Conservation (phyloP, 2,888 invertebrate genomes). For the Tipula confusa region DNA sequence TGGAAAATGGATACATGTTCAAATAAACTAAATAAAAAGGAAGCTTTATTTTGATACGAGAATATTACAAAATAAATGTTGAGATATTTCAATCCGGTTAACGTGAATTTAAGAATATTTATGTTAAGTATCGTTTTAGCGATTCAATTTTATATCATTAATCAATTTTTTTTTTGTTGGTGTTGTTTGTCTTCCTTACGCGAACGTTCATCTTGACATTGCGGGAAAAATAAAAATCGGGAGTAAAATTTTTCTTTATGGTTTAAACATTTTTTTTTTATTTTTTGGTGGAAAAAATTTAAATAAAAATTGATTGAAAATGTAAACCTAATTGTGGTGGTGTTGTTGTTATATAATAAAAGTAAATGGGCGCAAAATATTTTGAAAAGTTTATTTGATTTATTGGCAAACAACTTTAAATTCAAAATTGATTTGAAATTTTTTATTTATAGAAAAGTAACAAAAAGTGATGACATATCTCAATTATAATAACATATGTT, state of each 20-base stretch:
- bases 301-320: not conserved
- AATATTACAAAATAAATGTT: not conserved
- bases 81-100: slow-evolving; percentile 25
- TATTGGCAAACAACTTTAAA: not conserved
- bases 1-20: not conserved
- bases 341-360: not conserved
- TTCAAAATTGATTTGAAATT: not conserved
- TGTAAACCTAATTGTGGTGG: not conserved
- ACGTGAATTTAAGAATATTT: not conserved
- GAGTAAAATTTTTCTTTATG: not conserved
- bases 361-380: not conserved
- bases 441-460: too few relatives aligned
- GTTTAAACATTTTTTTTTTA: not conserved
- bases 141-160: slow-evolving; percentile 1
- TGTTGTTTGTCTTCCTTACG: not conserved
- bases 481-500: not conserved
- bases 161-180: not conserved
- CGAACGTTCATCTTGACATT: not conserved
- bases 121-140: not conserved
- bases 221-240: not conserved
- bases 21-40: too few relatives aligned
- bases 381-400: not conserved
- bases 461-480: too few relatives aligned
- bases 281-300: not conserved
- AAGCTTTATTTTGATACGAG: not conserved